Conservation (phyloP, 1,140 invertebrate species). For the Ladona fulva region DNA sequence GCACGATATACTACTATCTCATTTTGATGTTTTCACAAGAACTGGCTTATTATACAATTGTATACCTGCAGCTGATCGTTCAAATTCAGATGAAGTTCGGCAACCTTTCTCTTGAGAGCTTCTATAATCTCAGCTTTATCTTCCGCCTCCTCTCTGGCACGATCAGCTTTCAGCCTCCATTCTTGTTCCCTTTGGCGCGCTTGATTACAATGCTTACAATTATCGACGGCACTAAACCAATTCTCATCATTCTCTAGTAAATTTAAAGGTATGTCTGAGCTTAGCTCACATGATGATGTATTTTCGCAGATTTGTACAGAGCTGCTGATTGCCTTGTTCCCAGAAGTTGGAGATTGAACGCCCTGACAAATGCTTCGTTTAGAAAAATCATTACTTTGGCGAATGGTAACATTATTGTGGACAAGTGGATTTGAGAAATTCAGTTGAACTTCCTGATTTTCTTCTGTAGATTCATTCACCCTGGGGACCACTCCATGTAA, state of each 20-base stretch:
- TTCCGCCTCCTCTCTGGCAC: background rate
- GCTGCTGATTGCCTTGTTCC: background rate
- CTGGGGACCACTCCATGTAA: background rate
- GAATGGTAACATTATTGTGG: background rate
- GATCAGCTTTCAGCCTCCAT: background rate
- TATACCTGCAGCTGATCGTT: too few relatives aligned
- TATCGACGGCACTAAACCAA: too few relatives aligned
- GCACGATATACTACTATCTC: too few relatives aligned
- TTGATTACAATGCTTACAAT: background rate
- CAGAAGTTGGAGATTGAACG: background rate
- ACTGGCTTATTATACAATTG: too few relatives aligned
- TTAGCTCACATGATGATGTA: background rate
- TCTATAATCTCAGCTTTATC: background rate
- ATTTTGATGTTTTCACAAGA: too few relatives aligned
- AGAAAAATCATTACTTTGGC: too few relatives aligned
- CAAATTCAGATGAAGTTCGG: background rate
- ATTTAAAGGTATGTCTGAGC: background rate
- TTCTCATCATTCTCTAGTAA: background rate
- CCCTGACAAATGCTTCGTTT: background rate
- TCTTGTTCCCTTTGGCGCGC: background rate
- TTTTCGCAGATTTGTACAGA: background rate
- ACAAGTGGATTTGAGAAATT: background rate
- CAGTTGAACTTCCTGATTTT: background rate
- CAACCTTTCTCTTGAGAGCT: constrained; percentile 5
- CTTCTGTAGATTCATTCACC: background rate